A percentile compares a stretch with the other conserved stretches of the same genome.
Evolutionary conservation across 2,888 invertebrate genomes (phyloP).

Genomic region (Cacoxenus indagator): DNA sequence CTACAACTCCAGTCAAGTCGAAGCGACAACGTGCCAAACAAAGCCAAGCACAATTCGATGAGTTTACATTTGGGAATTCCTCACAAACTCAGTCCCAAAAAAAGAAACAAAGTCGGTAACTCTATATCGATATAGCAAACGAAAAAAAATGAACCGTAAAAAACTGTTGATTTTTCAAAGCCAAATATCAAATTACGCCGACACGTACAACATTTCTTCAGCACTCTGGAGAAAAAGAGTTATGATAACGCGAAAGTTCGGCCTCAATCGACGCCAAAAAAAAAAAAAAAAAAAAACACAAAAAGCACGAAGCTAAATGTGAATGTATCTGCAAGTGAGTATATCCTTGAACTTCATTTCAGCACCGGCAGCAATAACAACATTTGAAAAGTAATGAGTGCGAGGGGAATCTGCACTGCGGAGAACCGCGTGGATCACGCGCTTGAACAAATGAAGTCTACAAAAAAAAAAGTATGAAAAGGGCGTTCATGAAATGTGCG

Average conservation of each 20-base stretch:
- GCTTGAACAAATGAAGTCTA: slow-evolving; percentile 24
- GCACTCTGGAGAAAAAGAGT: background rate
- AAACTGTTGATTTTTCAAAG: slow-evolving; percentile 51
- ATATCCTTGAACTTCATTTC: slow-evolving; percentile 66
- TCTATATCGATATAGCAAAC: slow-evolving; percentile 38
- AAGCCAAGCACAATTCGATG: slow-evolving; percentile 24
- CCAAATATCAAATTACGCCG: slow-evolving; percentile 62
- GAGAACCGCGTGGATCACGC: slow-evolving; percentile 30
- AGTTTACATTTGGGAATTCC: background rate
- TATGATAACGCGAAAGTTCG: slow-evolving; percentile 17
- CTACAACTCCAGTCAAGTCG: slow-evolving; percentile 41
- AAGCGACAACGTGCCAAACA: slow-evolving; percentile 27
- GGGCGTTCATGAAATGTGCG: slow-evolving; percentile 40
- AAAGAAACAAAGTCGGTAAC: slow-evolving; percentile 37
- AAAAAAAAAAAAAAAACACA: slow-evolving; percentile 25
- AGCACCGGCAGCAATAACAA: slow-evolving; percentile 18
- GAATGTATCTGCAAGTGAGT: slow-evolving; percentile 10
- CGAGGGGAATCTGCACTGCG: slow-evolving; percentile 30
- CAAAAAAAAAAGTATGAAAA: background rate
- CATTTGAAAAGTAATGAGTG: slow-evolving; percentile 45
- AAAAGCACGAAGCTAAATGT: background rate
- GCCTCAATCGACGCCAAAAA: slow-evolving; percentile 31
- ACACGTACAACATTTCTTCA: slow-evolving; percentile 40
- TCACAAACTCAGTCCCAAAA: slow-evolving; percentile 2
- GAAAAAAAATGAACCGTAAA: slow-evolving; percentile 26